These are phyloP conservation scores for Neosilurus hyrtlii DNA, from an alignment of 2,797 vertebrate species.

Conservation along the genomic window DNA sequence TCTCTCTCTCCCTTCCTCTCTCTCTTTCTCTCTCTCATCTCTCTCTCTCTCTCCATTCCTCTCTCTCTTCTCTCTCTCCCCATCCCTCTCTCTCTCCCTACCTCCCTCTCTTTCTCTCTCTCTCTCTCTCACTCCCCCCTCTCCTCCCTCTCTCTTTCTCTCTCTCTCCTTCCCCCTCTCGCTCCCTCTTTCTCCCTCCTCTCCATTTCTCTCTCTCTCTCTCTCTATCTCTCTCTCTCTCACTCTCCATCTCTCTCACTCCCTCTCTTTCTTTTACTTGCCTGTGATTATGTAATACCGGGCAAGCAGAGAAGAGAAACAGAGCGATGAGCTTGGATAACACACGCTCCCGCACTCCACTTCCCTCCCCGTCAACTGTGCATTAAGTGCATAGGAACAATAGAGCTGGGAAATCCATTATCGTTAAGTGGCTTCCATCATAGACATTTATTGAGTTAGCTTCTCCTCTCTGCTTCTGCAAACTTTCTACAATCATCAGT, in stretches of 20 bases:
- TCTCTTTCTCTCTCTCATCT: no score
- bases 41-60: no score
- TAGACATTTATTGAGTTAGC: conserved; percentile 26
- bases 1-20: no score
- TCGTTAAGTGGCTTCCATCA: conserved; percentile 20
- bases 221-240: neutral
- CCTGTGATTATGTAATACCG: conserved; percentile 56
- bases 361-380: conserved; percentile 28
- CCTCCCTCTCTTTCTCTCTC: no score
- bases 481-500: conserved; percentile 12
- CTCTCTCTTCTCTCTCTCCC: no score
- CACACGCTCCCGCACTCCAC: conserved; percentile 37
- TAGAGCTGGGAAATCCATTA: conserved; percentile 43
- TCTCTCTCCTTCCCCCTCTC: neutral
- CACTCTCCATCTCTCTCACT: neutral
- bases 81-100: no score
- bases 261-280: neutral
- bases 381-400: conserved; percentile 39
- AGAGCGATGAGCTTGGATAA: conserved; percentile 50
- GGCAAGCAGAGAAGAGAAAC: conserved; percentile 49
- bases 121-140: no score
- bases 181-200: neutral
- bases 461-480: neutral
- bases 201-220: no score
- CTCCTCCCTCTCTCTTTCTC: neutral